Evolutionary conservation across 2,797 vertebrate species (phyloP).

Genomic region (Dromococcyx pavoninus): DNA sequence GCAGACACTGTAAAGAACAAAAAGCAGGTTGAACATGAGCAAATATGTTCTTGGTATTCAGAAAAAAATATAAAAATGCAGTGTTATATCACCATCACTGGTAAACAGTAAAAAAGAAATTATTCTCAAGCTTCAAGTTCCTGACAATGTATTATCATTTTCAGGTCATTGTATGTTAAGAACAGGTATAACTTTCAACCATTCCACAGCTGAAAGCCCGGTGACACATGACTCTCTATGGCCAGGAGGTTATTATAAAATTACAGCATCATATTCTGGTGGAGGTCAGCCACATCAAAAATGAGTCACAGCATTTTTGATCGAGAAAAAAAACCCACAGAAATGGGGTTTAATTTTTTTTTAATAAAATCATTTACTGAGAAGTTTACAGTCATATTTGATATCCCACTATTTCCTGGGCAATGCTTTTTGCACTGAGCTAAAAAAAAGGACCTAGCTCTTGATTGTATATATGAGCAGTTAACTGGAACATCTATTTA

Average conservation of each 20-base stretch:
- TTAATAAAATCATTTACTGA: background rate
- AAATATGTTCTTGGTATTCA: background rate
- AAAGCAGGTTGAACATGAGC: background rate
- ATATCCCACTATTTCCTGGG: background rate
- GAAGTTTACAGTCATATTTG: background rate
- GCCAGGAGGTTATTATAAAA: background rate
- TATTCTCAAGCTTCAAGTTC: background rate
- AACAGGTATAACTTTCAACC: background rate
- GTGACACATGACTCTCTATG: accelerated
- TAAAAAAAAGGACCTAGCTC: background rate
- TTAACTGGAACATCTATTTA: background rate
- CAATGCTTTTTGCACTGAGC: background rate
- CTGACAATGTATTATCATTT: background rate
- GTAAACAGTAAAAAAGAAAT: background rate
- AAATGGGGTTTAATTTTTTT: background rate
- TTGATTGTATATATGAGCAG: background rate
- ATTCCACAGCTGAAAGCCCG: background rate
- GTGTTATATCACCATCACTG: background rate
- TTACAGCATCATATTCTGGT: background rate
- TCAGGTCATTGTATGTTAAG: background rate
- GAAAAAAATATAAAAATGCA: too few relatives aligned
- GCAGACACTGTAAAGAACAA: background rate
- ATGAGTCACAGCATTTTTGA: background rate
- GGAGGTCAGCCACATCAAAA: background rate
- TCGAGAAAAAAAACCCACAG: background rate